These are phyloP conservation scores for Salvelinus alpinus DNA, from an alignment of 2,113 vertebrate species.

Conservation along the genomic window DNA sequence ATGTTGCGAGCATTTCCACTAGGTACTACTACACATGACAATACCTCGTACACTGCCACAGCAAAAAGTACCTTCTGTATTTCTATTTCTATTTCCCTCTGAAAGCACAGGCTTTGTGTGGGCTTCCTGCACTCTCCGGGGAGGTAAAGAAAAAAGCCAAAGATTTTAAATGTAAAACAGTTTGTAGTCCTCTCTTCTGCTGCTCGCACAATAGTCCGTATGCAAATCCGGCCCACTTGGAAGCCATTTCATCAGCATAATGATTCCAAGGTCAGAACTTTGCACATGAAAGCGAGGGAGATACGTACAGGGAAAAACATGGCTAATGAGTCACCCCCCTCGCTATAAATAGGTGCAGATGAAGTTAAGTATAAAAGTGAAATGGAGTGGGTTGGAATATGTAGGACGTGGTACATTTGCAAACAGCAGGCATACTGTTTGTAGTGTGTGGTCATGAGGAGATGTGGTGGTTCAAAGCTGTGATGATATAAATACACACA, in stretches of 20 bases:
- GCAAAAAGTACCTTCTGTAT: too few relatives aligned
- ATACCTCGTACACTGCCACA: too few relatives aligned
- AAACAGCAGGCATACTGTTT: neutral
- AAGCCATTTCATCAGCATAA: conserved; percentile 69
- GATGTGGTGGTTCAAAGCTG: neutral
- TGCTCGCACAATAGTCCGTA: conserved; percentile 51
- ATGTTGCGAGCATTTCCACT: too few relatives aligned
- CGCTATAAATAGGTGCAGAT: conserved; percentile 42
- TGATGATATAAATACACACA: neutral
- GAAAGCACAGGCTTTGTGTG: neutral
- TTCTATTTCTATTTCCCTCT: too few relatives aligned
- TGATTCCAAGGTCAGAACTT: conserved; percentile 74
- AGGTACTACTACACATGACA: too few relatives aligned
- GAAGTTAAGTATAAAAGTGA: conserved; percentile 5
- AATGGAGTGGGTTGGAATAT: conserved; percentile 4
- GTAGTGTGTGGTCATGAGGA: neutral
- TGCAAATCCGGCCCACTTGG: conserved; percentile 71
- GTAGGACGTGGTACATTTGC: neutral
- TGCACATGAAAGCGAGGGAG: conserved; percentile 59
- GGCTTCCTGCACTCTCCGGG: neutral
- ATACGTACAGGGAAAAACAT: conserved; percentile 24
- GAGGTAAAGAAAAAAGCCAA: conserved; percentile 20
- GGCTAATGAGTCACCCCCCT: conserved; percentile 52
- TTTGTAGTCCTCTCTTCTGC: conserved; percentile 44
- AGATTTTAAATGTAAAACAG: conserved; percentile 66